phyloP scores from a whole-genome alignment of 2,113 vertebrate genomes.

The Phaethon lepturus region DNA sequence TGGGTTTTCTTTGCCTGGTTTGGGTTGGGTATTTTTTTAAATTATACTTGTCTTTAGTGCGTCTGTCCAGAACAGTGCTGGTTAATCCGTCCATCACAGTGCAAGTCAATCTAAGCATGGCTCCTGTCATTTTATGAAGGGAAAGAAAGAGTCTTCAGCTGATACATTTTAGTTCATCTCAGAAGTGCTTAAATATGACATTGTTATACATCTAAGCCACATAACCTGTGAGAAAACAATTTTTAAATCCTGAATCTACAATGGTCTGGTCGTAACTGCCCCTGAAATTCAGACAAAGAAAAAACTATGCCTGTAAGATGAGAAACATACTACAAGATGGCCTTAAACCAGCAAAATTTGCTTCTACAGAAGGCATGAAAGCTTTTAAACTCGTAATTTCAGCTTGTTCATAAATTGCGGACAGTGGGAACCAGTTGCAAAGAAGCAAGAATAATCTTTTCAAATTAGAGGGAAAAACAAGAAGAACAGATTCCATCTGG shows the following conservation, averaged over 20 bases:
- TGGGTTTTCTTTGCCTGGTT: not conserved
- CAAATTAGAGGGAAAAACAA: slow-evolving; percentile 48
- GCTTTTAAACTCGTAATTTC: slow-evolving; percentile 53
- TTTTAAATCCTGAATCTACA: not conserved
- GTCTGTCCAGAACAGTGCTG: not conserved
- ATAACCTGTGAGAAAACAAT: not conserved
- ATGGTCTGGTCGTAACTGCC: not conserved
- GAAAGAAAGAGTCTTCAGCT: not conserved
- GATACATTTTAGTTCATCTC: not conserved
- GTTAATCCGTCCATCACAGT: not conserved
- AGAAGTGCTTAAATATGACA: not conserved
- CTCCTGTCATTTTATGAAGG: not conserved
- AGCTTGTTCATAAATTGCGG: slow-evolving; percentile 44
- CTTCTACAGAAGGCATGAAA: not conserved
- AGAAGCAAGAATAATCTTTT: slow-evolving; percentile 62
- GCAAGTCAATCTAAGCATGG: not conserved
- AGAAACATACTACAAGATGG: not conserved
- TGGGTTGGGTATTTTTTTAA: not conserved
- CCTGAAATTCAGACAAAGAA: not conserved
- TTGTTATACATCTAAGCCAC: not conserved
- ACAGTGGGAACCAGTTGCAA: slow-evolving; percentile 65
- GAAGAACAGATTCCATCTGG: slow-evolving; percentile 51
- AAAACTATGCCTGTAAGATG: not conserved
- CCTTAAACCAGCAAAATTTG: not conserved
- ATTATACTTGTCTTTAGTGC: not conserved